Percentiles rank a stretch among this genome's conserved stretches.
phyloP scores from a whole-genome alignment of 2,113 vertebrate genomes.

The Perccottus glenii region DNA sequence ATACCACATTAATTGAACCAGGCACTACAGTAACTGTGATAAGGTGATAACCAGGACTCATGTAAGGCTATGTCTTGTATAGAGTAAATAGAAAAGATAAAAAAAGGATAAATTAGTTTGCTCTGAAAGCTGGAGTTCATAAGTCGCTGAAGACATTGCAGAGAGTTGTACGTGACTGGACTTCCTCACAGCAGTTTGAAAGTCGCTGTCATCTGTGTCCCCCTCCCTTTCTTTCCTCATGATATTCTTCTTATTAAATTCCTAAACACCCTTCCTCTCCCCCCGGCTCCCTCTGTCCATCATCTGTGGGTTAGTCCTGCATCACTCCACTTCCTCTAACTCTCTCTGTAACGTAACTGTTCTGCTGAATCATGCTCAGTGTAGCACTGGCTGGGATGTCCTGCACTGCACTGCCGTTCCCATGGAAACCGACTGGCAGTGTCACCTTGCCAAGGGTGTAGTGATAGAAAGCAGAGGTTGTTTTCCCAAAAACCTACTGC shows the following conservation, averaged over 20 bases:
- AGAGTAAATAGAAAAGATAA: too few species aligned
- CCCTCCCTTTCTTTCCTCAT: not conserved
- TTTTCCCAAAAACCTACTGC: not conserved
- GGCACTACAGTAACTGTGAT: too few species aligned
- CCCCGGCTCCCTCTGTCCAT: not conserved
- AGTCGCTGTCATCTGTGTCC: slow-evolving; percentile 17
- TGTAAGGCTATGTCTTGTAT: not conserved
- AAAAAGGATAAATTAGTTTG: not conserved
- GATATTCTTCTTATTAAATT: not conserved
- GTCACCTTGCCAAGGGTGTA: slow-evolving; percentile 61
- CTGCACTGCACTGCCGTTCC: slow-evolving; percentile 62
- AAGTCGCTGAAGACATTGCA: not conserved
- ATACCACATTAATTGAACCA: too few species aligned
- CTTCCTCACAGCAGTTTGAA: slow-evolving; percentile 24
- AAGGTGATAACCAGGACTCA: too few species aligned
- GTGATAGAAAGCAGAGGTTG: not conserved
- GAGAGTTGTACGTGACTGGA: slow-evolving; percentile 2
- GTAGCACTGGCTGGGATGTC: slow-evolving; percentile 52
- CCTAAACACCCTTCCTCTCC: not conserved
- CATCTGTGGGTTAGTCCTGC: not conserved
- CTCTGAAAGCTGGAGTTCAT: not conserved
- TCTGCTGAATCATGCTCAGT: slow-evolving; percentile 74
- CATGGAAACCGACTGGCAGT: slow-evolving; percentile 67
- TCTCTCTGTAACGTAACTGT: slow-evolving; percentile 18
- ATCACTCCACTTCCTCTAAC: slow-evolving; percentile 5